Base-by-base conservation (phyloP, 1,140 invertebrate species). In the Lucilia sericata region DNA sequence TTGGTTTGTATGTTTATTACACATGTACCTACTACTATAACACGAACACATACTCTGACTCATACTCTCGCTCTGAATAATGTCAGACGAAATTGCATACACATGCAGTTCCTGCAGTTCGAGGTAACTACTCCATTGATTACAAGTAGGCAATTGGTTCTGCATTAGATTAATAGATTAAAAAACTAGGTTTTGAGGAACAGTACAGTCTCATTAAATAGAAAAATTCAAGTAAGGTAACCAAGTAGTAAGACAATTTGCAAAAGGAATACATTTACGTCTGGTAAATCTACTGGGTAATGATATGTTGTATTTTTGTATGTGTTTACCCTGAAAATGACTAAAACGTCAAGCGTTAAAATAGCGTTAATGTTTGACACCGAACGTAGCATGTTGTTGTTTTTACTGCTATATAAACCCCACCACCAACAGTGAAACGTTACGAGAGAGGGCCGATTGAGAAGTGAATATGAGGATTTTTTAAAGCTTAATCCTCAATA, bases 351-450 rank as follows among this genome's bases (percentile, higher is more conserved):
- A 80, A 80, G 76, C 76, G 76, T 80, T 80, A 51, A 80, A 80
- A 80, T 49, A 80, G 76, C 76, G 76, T 80, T 80, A 80, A 80
- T 80, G 76, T 80, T 80, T 80, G 76, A 80, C 76, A 80, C 76
- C 42, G 42, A 80, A 80, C 42, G 76, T 80, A 49, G 76, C 76
- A 80, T 80, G 76, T 80, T 49, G 76, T 80, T 80, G 5, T 70
- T 70, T 9, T 19, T 21, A n/a, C n/a, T 42, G 42, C 42, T 30
- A 42, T 4, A 70, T 19, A 70, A 70, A 21, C 19, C 65, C 65
- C 65, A n/a, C n/a, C 42, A 10, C 42, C 17, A 19, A 25, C n/a
- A 70, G 9, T 17, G 10, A 25, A 70, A 21, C 55, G 13, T 8
- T 12, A 25, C 5, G 0, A 12, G n/a, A 25, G 21, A 8, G n/a